Percentiles rank a stretch among this genome's conserved stretches.
These are phyloP conservation scores for Phylloscopus whistleri DNA, from an alignment of 2,113 vertebrate species.

Conservation along the genomic window DNA sequence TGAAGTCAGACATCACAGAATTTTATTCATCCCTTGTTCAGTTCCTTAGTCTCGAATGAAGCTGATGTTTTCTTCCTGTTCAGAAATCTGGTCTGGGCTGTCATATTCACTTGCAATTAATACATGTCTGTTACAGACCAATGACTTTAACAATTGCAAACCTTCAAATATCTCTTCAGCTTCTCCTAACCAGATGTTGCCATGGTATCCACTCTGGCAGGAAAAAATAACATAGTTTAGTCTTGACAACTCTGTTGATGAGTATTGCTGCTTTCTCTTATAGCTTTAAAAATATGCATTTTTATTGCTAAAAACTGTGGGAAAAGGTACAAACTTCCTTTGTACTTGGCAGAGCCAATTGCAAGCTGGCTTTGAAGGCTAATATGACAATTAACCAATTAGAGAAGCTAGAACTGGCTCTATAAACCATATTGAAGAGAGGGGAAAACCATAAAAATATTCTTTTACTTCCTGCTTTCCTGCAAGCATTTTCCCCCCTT, in stretches of 20 bases:
- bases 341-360: background rate
- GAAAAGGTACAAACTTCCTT: background rate
- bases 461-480: background rate
- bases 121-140: conserved; percentile 73
- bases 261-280: conserved; percentile 17
- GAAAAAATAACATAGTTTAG: conserved; percentile 27
- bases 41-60: conserved; percentile 53
- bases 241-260: conserved; percentile 56
- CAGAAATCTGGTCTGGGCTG: conserved; percentile 58
- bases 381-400: background rate
- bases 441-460: background rate
- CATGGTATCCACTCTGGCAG: conserved; percentile 62
- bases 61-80: conserved; percentile 43
- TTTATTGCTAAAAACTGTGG: background rate
- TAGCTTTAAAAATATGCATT: background rate
- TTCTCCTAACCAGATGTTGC: conserved; percentile 71
- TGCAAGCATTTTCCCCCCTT: background rate
- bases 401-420: background rate
- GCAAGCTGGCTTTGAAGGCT: background rate
- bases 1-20: conserved; percentile 66
- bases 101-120: conserved; percentile 78
- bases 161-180: conserved; percentile 64
- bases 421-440: background rate
- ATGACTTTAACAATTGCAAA: conserved; percentile 65
- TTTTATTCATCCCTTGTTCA: conserved; percentile 66